phyloP scores from a whole-genome alignment of 2,888 invertebrate genomes.

The Drosophila atripex region DNA sequence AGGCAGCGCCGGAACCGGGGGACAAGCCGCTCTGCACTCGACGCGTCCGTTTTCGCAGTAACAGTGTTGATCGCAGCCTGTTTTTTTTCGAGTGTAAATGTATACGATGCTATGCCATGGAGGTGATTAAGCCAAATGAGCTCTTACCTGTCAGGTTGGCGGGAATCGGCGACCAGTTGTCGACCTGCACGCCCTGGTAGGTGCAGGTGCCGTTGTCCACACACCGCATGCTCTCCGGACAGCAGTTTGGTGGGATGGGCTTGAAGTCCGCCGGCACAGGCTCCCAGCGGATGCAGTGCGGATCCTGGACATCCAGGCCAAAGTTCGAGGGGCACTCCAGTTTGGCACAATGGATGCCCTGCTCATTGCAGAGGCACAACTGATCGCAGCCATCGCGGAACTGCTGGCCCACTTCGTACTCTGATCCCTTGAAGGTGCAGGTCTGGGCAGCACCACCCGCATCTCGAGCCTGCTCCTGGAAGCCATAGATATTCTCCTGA shows the following conservation, averaged over 20 bases:
- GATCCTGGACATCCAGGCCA: slow-evolving; percentile 92
- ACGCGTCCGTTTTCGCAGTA: slow-evolving; percentile 94
- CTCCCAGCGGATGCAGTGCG: slow-evolving; percentile 94
- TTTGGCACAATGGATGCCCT: slow-evolving; percentile 90
- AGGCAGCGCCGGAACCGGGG: slow-evolving; percentile 90
- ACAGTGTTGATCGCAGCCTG: slow-evolving; percentile 92
- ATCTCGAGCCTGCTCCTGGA: slow-evolving; percentile 79
- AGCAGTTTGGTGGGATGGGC: slow-evolving; percentile 91
- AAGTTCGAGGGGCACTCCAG: slow-evolving; percentile 93
- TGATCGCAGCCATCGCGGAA: slow-evolving; percentile 93
- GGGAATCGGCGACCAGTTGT: slow-evolving; percentile 93
- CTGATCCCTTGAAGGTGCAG: slow-evolving; percentile 79
- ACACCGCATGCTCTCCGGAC: slow-evolving; percentile 91
- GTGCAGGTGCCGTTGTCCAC: slow-evolving; percentile 92
- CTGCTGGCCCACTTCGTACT: slow-evolving; percentile 87
- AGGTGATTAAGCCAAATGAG: slow-evolving; percentile 15
- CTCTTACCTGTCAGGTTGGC: slow-evolving; percentile 87
- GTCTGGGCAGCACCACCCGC: slow-evolving; percentile 49
- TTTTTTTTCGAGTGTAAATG: slow-evolving; percentile 1
- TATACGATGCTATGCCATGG: slow-evolving; percentile 6
- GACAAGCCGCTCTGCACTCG: slow-evolving; percentile 92
- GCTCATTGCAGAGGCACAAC: slow-evolving; percentile 90
- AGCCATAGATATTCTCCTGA: slow-evolving; percentile 48
- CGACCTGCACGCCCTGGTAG: slow-evolving; percentile 87
- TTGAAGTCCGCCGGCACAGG: slow-evolving; percentile 89